These are phyloP conservation scores for Pandemis cinnamomeana DNA, from an alignment of 2,888 invertebrate species.

Conservation along the genomic window DNA sequence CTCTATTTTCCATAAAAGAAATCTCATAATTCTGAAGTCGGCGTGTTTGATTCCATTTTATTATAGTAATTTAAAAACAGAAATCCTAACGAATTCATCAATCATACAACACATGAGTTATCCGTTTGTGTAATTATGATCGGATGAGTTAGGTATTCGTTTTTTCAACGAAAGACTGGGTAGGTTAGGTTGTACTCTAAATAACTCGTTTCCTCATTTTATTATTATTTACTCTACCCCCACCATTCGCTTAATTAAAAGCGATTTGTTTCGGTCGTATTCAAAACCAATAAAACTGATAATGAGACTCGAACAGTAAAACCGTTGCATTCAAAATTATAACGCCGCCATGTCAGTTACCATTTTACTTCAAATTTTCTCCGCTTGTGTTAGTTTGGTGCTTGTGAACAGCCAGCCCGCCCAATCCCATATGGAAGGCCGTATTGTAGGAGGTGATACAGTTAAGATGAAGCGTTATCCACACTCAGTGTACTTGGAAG, in stretches of 20 bases:
- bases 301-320: background rate
- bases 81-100: no score
- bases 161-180: no score
- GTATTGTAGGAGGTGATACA: background rate
- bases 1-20: no score
- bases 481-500: background rate
- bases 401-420: background rate
- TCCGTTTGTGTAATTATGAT: no score
- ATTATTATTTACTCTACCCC: no score
- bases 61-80: no score
- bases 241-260: background rate
- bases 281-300: slow-evolving; percentile 6
- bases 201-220: no score
- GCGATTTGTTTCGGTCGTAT: slow-evolving; percentile 6
- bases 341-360: background rate
- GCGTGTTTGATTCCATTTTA: no score
- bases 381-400: background rate
- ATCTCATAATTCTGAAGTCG: no score
- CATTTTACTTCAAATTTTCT: background rate
- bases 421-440: background rate
- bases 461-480: background rate
- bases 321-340: background rate
- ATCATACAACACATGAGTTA: no score
- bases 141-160: no score
- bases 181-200: no score